Evolutionary conservation across 2,797 vertebrate genomes (phyloP).

Genomic region (Simalia tracyae): DNA sequence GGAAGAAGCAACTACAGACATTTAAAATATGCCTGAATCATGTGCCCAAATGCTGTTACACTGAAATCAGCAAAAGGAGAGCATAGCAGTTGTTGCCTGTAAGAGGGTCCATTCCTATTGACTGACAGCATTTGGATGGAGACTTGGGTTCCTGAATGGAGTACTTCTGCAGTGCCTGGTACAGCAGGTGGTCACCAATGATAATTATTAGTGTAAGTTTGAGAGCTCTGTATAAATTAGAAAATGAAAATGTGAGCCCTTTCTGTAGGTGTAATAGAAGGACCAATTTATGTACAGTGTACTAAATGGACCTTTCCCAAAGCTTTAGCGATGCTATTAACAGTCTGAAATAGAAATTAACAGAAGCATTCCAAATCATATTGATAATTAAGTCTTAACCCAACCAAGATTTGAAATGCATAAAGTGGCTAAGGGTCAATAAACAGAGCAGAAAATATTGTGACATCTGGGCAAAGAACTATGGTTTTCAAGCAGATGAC

Average conservation of each 20-base stretch:
- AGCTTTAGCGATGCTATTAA: background rate
- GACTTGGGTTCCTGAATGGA: background rate
- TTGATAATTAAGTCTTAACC: background rate
- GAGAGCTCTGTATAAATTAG: background rate
- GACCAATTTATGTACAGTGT: background rate
- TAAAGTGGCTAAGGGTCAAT: background rate
- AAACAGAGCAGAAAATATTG: background rate
- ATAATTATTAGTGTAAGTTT: background rate
- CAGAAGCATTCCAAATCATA: background rate
- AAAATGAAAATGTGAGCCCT: background rate
- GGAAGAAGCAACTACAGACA: background rate
- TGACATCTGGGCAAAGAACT: background rate
- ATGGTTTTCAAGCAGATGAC: background rate
- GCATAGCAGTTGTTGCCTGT: background rate
- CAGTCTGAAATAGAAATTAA: background rate
- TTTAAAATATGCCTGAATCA: background rate
- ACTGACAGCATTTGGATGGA: background rate
- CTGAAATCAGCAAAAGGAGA: background rate
- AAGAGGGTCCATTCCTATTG: background rate
- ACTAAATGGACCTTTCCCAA: background rate
- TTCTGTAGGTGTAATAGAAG: background rate
- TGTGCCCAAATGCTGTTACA: background rate
- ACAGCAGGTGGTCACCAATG: background rate
- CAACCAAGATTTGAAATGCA: background rate
- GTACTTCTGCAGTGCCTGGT: background rate